A percentile compares a stretch with the other conserved stretches of the same genome.
Conservation (phyloP, 2,888 invertebrate genomes). For the Sphecodes monilicornis region DNA sequence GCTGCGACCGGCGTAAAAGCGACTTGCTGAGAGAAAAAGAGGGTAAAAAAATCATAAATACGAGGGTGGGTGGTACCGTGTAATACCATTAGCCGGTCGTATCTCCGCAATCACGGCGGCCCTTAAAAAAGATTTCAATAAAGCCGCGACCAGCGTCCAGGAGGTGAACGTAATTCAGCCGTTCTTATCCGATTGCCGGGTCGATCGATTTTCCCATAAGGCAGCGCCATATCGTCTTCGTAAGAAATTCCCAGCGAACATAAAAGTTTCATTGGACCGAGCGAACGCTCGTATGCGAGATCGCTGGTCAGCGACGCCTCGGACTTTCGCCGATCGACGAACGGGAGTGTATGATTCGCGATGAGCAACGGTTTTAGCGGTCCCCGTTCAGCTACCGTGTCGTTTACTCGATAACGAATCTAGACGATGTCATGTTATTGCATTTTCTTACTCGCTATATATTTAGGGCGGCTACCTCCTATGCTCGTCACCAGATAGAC, state of each 20-base stretch:
- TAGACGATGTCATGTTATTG: neutral
- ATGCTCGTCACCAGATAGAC: too few species aligned
- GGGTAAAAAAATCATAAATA: constrained; percentile 51
- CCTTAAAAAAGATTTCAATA: constrained; percentile 62
- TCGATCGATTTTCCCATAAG: constrained; percentile 61
- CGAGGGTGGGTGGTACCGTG: constrained; percentile 22
- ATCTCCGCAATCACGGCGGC: constrained; percentile 49
- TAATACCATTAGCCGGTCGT: constrained; percentile 51
- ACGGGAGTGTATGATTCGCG: neutral
- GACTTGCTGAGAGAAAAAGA: neutral
- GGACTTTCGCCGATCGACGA: neutral
- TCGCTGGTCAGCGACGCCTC: neutral
- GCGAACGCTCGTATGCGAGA: constrained; percentile 27
- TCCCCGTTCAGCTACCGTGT: neutral
- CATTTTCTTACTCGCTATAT: neutral
- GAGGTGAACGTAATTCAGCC: constrained; percentile 46
- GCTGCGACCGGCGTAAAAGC: constrained; percentile 41
- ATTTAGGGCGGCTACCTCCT: too few species aligned
- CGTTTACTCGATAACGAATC: neutral
- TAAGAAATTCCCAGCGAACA: constrained; percentile 46
- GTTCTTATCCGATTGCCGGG: constrained; percentile 53
- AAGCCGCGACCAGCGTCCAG: constrained; percentile 40
- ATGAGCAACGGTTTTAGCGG: neutral
- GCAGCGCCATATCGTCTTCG: constrained; percentile 40
- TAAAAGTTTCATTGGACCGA: constrained; percentile 62